Evolutionary conservation across 2,113 vertebrate genomes (phyloP).

Genomic region (Empidonax alnorum): DNA sequence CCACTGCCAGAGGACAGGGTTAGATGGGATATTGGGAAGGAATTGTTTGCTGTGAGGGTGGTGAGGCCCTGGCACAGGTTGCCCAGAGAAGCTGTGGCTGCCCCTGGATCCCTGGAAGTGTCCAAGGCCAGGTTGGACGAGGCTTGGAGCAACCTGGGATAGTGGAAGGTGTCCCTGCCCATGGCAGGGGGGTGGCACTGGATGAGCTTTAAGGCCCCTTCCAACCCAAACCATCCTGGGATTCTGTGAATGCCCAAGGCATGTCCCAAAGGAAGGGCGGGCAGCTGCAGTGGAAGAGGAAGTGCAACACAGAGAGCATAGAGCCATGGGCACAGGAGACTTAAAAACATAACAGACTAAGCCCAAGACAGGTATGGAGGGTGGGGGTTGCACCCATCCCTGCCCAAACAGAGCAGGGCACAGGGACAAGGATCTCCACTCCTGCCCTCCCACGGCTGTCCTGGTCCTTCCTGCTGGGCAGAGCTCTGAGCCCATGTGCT

Average conservation of each 20-base stretch:
- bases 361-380: not conserved
- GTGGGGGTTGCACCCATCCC: not conserved
- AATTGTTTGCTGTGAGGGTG: fast-evolving
- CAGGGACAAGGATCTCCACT: fast-evolving
- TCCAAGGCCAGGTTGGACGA: fast-evolving
- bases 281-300: not conserved
- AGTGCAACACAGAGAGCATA: fast-evolving
- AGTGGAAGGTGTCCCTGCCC: not conserved
- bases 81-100: not conserved
- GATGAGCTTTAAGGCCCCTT: too few relatives aligned
- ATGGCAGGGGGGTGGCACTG: not conserved
- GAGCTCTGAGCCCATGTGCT: not conserved
- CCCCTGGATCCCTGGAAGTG: not conserved
- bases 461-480: not conserved
- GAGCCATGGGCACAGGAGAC: not conserved
- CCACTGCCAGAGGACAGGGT: not conserved
- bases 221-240: not conserved
- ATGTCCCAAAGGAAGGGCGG: not conserved
- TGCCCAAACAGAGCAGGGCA: not conserved
- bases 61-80: fast-evolving
- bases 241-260: not conserved
- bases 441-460: fast-evolving
- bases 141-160: fast-evolving
- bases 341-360: not conserved
- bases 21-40: not conserved